A percentile compares a stretch with the other conserved stretches of the same genome.
phyloP scores from a whole-genome alignment of 2,888 invertebrate species.

The Epiblema foenella region DNA sequence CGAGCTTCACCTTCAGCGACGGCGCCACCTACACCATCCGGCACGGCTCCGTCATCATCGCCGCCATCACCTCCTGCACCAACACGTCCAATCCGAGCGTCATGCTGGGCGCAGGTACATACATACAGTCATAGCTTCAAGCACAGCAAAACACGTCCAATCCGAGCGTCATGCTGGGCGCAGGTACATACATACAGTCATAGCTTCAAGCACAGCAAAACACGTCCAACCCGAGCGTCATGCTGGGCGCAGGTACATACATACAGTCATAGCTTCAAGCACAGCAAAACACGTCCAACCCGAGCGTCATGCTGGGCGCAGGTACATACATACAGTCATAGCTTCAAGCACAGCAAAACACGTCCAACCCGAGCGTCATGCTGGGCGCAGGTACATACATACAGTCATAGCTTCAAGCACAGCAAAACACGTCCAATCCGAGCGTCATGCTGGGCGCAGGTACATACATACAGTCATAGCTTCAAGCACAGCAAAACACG shows the following conservation, averaged over 20 bases:
- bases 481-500: too few species aligned
- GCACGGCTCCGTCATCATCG: slow-evolving; percentile 96
- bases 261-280: too few species aligned
- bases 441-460: slow-evolving; percentile 98
- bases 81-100: slow-evolving; percentile 98
- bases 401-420: too few species aligned
- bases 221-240: slow-evolving; percentile 97
- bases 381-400: slow-evolving; percentile 90
- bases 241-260: slow-evolving; percentile 93
- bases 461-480: slow-evolving; percentile 54
- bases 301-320: slow-evolving; percentile 97
- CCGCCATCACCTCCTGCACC: slow-evolving; percentile 97
- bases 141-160: slow-evolving; percentile 98
- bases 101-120: slow-evolving; percentile 95
- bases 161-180: slow-evolving; percentile 97
- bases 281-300: slow-evolving; percentile 98
- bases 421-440: slow-evolving; percentile 98
- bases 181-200: slow-evolving; percentile 82
- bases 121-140: neutral
- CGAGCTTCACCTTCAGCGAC: slow-evolving; percentile 91
- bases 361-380: slow-evolving; percentile 98
- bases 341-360: too few species aligned
- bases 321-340: slow-evolving; percentile 76
- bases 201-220: too few species aligned
- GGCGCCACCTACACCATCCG: slow-evolving; percentile 89